Base-by-base conservation (phyloP, 1,140 invertebrate species). In the Chrysomallon squamiferum region DNA sequence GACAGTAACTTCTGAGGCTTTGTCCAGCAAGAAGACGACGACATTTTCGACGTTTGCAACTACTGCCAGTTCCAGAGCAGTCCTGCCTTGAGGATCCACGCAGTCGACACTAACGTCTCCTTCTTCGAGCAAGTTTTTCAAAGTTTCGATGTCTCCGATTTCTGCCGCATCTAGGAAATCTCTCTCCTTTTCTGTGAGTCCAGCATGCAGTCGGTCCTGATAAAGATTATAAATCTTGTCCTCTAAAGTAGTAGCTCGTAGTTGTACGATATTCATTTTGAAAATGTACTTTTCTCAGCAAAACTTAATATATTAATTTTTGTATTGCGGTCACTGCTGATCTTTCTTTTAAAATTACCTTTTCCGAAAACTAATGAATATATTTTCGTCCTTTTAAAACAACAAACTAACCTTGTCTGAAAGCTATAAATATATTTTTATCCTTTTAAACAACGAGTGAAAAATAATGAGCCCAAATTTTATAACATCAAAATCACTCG, bases 61-160 rank as follows among this genome's bases (percentile, higher is more conserved):
- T 18, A 77, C 74, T 3, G 78, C 77, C 25, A 77, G 61, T 38
- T 80, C 75, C 38, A 80, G 29, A 0, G 68, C 73, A 0, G 73
- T 80, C 15, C 78, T 60, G 4, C 78, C 78, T 20, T 73, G 68
- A 25, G 72, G 66, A 49, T 79, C 76, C 1, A 60, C 67, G 30
- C 71, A 72, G 50, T 76, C 69, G 5, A 74, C 65, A 54, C 69
- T 71, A 1, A 79, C 72, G 3, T 47, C 62, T 4, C 68, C 70
- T 15, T 27, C 41, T 33, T 74, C 69, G 25, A 75, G 59, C 11
- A 79, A 30, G 13, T 61, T 65, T 62, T 63, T 74, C 1, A 79
- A 58, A 6, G 69, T 62, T 32, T 75, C 68, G 25, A 75, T 45
- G 45, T 77, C 72, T 0, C 77, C 77, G 11, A 74, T 69, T 38